These are phyloP conservation scores for Rallus limicola DNA, from an alignment of 2,113 vertebrate species.

Conservation along the genomic window DNA sequence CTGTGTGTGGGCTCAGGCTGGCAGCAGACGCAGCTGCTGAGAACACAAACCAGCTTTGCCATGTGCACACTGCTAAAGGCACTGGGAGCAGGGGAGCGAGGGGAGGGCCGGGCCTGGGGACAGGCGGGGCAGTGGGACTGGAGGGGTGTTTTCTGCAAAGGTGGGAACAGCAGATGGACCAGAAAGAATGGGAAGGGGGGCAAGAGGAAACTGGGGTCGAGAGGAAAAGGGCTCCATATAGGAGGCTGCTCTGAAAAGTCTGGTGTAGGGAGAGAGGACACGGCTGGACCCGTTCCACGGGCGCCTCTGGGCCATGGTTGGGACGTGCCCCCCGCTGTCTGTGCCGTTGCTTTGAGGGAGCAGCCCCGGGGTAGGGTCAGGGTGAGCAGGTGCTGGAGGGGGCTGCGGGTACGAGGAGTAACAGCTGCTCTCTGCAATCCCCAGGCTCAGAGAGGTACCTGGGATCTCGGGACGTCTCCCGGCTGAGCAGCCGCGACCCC, in stretches of 20 bases:
- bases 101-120: fast-evolving
- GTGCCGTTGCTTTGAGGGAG: not conserved
- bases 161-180: not conserved
- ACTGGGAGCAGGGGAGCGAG: not conserved
- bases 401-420: not conserved
- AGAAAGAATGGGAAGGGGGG: not conserved
- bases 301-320: fast-evolving
- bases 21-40: not conserved
- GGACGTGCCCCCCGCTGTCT: not conserved
- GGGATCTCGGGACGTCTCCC: slow-evolving; percentile 72
- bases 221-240: not conserved
- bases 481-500: slow-evolving; percentile 83
- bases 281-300: fast-evolving
- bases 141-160: not conserved
- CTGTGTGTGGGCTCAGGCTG: not conserved
- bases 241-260: not conserved
- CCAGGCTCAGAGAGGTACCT: slow-evolving; percentile 82
- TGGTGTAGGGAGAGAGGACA: not conserved
- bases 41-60: not conserved
- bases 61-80: not conserved
- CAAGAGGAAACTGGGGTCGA: not conserved
- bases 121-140: fast-evolving
- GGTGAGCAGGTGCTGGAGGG: fast-evolving
- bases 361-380: not conserved
- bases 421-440: not conserved